phyloP scores from a whole-genome alignment of 1,140 invertebrate genomes.

The Varroa destructor region DNA sequence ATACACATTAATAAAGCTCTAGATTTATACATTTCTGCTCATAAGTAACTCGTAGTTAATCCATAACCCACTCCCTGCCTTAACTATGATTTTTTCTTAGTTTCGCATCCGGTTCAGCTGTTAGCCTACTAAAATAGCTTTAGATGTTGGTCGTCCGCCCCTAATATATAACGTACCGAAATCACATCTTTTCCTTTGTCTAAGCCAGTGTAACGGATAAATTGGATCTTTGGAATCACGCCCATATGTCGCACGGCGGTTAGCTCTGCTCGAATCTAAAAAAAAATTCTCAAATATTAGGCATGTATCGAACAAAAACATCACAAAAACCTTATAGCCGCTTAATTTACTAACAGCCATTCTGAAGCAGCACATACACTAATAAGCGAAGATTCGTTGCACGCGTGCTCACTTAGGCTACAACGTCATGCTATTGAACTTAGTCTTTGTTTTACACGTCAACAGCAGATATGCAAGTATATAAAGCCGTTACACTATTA shows the following conservation, averaged over 20 bases:
- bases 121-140: too few relatives aligned
- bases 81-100: too few relatives aligned
- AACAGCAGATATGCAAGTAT: too few relatives aligned
- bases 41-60: too few relatives aligned
- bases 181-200: background rate
- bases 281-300: background rate
- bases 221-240: background rate
- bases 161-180: background rate
- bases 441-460: background rate
- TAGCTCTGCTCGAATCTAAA: conserved; percentile 8
- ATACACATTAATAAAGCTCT: too few relatives aligned
- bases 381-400: background rate
- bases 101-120: too few relatives aligned
- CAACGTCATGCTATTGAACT: background rate
- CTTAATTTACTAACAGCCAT: background rate
- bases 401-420: background rate
- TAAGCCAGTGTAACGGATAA: background rate
- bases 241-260: conserved; percentile 9
- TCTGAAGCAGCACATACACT: background rate
- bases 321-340: background rate
- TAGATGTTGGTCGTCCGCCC: too few relatives aligned
- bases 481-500: too few relatives aligned
- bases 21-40: too few relatives aligned
- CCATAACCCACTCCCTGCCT: too few relatives aligned
- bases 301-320: background rate